Base-by-base conservation (phyloP, 2,797 vertebrate genomes). In the Intellagama lesueurii region DNA sequence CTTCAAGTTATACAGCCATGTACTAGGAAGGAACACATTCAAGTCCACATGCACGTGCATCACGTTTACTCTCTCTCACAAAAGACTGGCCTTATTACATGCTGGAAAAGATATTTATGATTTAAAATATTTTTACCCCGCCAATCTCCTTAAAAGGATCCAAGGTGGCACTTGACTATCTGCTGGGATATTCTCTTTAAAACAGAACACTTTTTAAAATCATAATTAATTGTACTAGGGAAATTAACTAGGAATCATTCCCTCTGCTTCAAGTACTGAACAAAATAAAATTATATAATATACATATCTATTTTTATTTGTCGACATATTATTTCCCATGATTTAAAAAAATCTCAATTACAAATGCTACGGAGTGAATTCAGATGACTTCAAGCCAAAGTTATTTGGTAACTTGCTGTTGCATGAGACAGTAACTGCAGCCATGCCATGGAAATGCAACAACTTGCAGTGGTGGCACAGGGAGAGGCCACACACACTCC, bases 1-100 rank as follows among this genome's bases (percentile, higher is more conserved):
- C 17, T 49, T 73, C 11, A 0, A 87, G 87, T 92, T 79, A 66
- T 87, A 82, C 60, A 17, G 77, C 69, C 92, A 94, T 83, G 88
- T 90, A 85, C 26, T 86, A 66, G 76, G 72, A 70, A 11, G 1
- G 76, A 3, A 30, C 28, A 17, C 84, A 2, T 69, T 81, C 81
- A 64, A 5, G 88, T 40, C 69, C 32, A 88, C 84, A 56, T 8
- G 3, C 12, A 30, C n/a, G 56, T 70, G n/a, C 78, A 47, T 8
- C 68, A 44, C n/a, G 47, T 1, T n/a, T 0, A 30, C 14, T 49
- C 87, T 69, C 90, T 89, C 84, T 32, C 9, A 75, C 56, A 88
- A 85, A 80, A 80, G 49, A 47, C 68, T 85, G 70, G 8, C 40
- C 5, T 35, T 73, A n/a, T 35, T n/a, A 73, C n/a, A 35, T 32